Conservation (phyloP, 2,797 vertebrate genomes). For the Alfaro cultratus region DNA sequence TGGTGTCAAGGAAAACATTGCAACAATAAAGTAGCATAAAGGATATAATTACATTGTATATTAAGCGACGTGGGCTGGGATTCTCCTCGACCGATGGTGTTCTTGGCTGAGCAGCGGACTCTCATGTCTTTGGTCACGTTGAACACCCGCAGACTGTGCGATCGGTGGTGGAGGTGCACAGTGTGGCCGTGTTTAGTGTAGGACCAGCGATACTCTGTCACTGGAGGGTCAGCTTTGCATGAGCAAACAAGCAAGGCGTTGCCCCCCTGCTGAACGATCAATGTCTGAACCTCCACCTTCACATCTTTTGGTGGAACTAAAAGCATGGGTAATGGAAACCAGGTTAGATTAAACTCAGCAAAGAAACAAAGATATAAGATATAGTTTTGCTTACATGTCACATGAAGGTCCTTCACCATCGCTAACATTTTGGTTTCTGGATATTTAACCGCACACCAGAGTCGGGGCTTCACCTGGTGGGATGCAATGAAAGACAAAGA, state of each 20-base stretch:
- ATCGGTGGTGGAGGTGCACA: conserved; percentile 51
- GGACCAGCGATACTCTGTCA: conserved; percentile 78
- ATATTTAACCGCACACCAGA: conserved; percentile 76
- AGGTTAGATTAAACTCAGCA: background rate
- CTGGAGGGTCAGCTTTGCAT: conserved; percentile 83
- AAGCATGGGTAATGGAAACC: background rate
- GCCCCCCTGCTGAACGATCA: conserved; percentile 75
- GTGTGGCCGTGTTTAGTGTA: conserved; percentile 64
- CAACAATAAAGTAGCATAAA: background rate
- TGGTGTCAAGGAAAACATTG: background rate
- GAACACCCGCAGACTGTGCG: conserved; percentile 62
- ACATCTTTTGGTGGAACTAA: conserved; percentile 82
- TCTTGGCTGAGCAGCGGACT: conserved; percentile 77
- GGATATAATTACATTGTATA: conserved; percentile 76
- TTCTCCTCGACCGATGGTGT: conserved; percentile 75
- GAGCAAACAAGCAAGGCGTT: conserved; percentile 76
- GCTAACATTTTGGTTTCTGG: conserved; percentile 45
- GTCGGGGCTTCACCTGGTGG: conserved; percentile 67
- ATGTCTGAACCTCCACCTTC: conserved; percentile 69
- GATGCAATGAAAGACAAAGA: conserved; percentile 76
- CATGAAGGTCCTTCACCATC: conserved; percentile 63
- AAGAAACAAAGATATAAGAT: background rate
- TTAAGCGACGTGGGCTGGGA: conserved; percentile 70
- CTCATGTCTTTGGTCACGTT: conserved; percentile 77
- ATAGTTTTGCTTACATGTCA: conserved; percentile 76